phyloP scores from a whole-genome alignment of 2,888 invertebrate species.

The Ametastegia equiseti region DNA sequence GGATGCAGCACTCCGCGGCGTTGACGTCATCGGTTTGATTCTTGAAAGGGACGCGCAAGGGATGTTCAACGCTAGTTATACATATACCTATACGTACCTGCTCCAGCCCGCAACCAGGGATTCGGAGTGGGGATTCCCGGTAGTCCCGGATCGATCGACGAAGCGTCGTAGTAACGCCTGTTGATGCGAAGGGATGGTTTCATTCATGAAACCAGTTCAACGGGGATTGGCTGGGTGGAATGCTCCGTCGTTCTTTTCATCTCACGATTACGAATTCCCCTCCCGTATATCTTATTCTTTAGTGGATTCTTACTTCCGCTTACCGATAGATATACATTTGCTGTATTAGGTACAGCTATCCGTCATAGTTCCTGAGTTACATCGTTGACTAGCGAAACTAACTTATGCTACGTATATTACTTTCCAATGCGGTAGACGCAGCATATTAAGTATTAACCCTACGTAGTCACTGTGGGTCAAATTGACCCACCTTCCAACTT shows the following conservation, averaged over 20 bases:
- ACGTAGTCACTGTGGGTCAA: no score
- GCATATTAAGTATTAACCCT: no score
- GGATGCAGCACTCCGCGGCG: conserved; percentile 33
- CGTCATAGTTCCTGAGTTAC: no score
- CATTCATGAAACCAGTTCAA: conserved; percentile 65
- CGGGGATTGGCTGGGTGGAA: conserved; percentile 9
- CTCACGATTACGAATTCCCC: background rate
- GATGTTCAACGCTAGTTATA: conserved; percentile 6
- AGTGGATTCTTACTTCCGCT: background rate
- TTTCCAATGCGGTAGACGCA: no score
- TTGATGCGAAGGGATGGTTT: conserved; percentile 65
- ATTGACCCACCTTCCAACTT: no score
- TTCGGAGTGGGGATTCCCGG: conserved; percentile 30
- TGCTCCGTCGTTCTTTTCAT: background rate
- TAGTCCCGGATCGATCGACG: conserved; percentile 61
- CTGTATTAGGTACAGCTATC: no score
- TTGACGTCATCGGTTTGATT: conserved; percentile 63
- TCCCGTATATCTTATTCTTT: background rate
- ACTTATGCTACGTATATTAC: no score
- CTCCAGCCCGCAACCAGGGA: conserved; percentile 22
- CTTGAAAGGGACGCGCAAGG: conserved; percentile 47
- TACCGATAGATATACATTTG: no score
- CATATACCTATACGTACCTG: conserved; percentile 13
- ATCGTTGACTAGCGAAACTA: no score
- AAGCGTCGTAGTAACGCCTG: conserved; percentile 67